Evolutionary conservation across 2,888 invertebrate species (phyloP).

Genomic region (Tipula lateralis): DNA sequence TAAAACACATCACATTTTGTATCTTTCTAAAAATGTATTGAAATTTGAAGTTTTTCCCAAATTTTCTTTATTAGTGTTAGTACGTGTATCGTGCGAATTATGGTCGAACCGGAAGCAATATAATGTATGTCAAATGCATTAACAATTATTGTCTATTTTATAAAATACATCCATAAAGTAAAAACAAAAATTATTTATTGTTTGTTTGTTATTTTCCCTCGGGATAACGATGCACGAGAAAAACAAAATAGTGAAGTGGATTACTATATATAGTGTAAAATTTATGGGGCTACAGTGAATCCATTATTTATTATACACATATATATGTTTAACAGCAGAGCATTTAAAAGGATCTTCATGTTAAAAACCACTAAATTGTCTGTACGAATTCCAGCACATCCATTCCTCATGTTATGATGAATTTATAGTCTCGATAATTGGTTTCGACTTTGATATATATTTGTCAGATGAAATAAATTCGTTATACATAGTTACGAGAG

Average conservation of each 20-base stretch:
- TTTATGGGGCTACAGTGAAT: neutral
- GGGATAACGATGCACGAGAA: neutral
- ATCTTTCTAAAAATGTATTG: too few relatives aligned
- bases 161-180: neutral
- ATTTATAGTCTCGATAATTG: neutral
- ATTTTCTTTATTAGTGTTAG: too few relatives aligned
- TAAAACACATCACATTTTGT: too few relatives aligned
- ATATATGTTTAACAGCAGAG: too few relatives aligned
- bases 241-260: neutral
- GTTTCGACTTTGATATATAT: neutral
- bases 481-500: neutral
- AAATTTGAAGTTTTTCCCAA: too few relatives aligned
- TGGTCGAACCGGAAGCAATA: neutral
- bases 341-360: neutral
- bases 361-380: neutral
- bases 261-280: neutral
- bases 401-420: neutral
- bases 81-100: neutral
- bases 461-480: neutral
- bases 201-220: neutral
- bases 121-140: constrained; percentile 7
- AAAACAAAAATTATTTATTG: neutral
- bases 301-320: neutral
- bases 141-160: constrained; percentile 20
- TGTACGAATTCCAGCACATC: neutral